phyloP scores from a whole-genome alignment of 1,140 invertebrate genomes.

The Brachionus sp. region DNA sequence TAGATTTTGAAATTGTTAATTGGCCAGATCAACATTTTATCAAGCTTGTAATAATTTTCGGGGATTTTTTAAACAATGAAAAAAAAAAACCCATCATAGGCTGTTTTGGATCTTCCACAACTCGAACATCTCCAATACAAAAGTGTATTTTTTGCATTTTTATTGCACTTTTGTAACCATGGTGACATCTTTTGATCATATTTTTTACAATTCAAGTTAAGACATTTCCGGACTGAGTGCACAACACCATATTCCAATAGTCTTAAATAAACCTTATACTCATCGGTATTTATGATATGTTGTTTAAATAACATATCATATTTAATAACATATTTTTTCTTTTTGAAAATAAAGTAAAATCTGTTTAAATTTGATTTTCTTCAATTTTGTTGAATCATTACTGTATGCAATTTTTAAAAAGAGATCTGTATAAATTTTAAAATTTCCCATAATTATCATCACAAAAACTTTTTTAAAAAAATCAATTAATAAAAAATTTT shows the following conservation, averaged over 20 bases:
- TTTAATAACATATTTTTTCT: background rate
- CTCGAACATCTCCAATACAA: background rate
- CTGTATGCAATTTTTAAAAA: background rate
- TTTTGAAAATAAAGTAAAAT: background rate
- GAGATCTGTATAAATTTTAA: too few relatives aligned
- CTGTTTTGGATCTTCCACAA: slow-evolving; percentile 2
- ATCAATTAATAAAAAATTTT: too few relatives aligned
- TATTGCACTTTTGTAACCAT: background rate
- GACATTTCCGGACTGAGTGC: background rate
- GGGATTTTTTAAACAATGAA: slow-evolving; percentile 18
- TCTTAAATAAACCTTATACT: background rate
- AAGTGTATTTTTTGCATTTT: background rate
- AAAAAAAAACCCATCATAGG: background rate
- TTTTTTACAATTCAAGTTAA: background rate
- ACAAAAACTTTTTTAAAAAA: too few relatives aligned
- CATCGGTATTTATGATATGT: background rate
- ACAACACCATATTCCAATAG: background rate
- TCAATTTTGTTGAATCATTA: background rate
- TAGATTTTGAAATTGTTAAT: background rate
- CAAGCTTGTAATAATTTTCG: background rate
- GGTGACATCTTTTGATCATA: background rate
- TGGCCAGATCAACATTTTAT: background rate
- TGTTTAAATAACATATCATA: too few relatives aligned
- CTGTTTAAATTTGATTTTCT: background rate
- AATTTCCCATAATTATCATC: too few relatives aligned